Conservation (phyloP, 2,797 vertebrate genomes). For the Sebastes taczanowskii region DNA sequence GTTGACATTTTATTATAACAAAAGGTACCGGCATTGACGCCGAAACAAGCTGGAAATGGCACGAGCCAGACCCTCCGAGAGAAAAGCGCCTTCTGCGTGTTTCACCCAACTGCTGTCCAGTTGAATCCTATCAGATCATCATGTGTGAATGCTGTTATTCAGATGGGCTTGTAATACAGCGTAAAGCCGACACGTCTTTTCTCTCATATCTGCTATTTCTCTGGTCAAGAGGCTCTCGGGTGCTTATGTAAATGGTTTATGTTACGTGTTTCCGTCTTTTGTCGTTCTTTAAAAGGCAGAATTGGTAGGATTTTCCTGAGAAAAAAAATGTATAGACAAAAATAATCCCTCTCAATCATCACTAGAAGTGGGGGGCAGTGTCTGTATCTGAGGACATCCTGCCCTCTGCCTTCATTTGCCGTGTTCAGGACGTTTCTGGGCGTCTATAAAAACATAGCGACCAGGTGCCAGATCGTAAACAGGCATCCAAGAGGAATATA, state of each 20-base stretch:
- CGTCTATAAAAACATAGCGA: background rate
- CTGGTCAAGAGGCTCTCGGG: background rate
- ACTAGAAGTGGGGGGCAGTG: background rate
- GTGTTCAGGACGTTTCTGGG: background rate
- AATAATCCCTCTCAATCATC: background rate
- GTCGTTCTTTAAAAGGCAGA: too few species aligned
- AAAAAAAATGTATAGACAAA: background rate
- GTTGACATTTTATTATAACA: constrained; percentile 9
- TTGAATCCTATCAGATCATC: background rate
- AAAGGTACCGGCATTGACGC: background rate
- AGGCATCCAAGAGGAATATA: background rate
- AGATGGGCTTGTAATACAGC: background rate
- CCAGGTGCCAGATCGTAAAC: background rate
- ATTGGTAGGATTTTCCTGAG: background rate
- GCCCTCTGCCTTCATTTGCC: background rate
- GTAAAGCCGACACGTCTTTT: background rate
- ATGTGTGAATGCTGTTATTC: too few species aligned
- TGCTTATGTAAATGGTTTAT: background rate
- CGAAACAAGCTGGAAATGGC: constrained; percentile 33
- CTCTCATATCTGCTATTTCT: background rate
- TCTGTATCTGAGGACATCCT: background rate
- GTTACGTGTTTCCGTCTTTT: background rate
- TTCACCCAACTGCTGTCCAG: background rate
- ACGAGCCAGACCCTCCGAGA: background rate
- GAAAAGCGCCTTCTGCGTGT: constrained; percentile 11